Evolutionary conservation across 2,888 invertebrate genomes (phyloP).

Genomic region (Branchipolynoe longqiensis): DNA sequence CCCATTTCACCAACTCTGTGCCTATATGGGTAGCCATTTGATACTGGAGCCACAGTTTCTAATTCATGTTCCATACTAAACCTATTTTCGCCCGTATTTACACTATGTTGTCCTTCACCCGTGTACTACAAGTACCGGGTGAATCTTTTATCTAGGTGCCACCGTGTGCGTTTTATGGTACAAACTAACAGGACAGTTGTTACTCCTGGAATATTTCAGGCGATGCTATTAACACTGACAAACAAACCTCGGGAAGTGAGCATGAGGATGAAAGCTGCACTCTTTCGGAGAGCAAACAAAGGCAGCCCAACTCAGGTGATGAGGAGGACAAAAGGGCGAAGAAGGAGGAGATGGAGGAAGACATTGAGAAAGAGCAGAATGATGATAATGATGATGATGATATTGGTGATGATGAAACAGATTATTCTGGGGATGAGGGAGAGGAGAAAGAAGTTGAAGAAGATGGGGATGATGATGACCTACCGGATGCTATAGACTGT

Average conservation of each 20-base stretch:
- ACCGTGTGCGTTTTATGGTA: too few species aligned
- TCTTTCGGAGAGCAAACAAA: slow-evolving; percentile 22
- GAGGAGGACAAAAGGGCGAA: neutral
- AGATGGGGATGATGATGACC: slow-evolving; percentile 1
- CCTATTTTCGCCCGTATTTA: too few species aligned
- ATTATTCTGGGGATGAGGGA: slow-evolving; percentile 17
- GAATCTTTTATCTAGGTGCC: too few species aligned
- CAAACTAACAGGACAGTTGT: neutral
- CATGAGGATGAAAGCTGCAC: slow-evolving; percentile 3
- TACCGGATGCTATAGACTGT: neutral
- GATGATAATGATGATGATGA: neutral
- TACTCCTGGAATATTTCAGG: neutral
- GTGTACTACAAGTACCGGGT: too few species aligned
- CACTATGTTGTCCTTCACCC: too few species aligned
- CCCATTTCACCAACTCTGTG: too few species aligned
- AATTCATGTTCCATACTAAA: too few species aligned
- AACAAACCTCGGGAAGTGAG: slow-evolving; percentile 22
- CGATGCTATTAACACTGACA: slow-evolving; percentile 18
- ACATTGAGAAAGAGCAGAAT: neutral
- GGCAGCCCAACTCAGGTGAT: neutral
- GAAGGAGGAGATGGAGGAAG: neutral
- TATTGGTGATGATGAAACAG: neutral
- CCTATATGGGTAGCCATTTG: too few species aligned
- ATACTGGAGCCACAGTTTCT: too few species aligned
- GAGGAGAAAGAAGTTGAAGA: slow-evolving; percentile 50